Conservation (phyloP, 1,140 invertebrate species). For the Sycophaga agraensis region DNA sequence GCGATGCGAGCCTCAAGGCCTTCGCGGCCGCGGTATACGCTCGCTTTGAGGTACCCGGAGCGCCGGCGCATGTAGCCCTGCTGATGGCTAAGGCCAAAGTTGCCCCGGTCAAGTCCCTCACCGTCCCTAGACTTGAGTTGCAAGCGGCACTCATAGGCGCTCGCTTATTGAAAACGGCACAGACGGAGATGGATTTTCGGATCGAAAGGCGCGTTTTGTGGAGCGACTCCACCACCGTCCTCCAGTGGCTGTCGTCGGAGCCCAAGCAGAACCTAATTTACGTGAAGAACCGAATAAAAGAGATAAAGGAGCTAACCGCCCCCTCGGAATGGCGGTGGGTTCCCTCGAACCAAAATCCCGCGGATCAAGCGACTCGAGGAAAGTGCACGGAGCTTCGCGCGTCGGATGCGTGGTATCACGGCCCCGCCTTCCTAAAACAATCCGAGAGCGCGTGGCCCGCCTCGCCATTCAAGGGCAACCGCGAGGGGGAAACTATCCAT, state of each 20-base stretch:
- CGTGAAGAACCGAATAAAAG: slow-evolving; percentile 45
- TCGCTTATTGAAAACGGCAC: not conserved
- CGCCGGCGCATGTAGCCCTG: not conserved
- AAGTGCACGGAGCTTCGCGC: not conserved
- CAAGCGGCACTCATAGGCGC: not conserved
- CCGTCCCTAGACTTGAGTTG: not conserved
- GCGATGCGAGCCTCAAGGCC: slow-evolving; percentile 29
- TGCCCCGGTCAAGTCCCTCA: not conserved
- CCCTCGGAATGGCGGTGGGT: slow-evolving; percentile 34
- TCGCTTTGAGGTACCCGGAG: not conserved
- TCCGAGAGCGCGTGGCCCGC: not conserved
- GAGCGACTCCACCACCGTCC: not conserved
- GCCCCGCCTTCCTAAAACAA: not conserved
- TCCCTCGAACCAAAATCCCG: slow-evolving; percentile 35
- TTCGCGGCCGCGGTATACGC: slow-evolving; percentile 31
- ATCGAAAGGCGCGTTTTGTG: not conserved
- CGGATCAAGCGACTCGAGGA: slow-evolving; percentile 32
- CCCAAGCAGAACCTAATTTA: slow-evolving; percentile 38
- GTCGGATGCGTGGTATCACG: not conserved
- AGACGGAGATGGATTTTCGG: too few relatives aligned
- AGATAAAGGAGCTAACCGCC: slow-evolving; percentile 40
- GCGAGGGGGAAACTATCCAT: too few relatives aligned
- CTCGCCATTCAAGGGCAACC: not conserved
- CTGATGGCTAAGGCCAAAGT: not conserved
- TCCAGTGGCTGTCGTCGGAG: not conserved